Evolutionary conservation across 2,113 vertebrate genomes (phyloP), one percentile per base, ranked within the genome.

Genomic region (Pteruthius melanotis): DNA sequence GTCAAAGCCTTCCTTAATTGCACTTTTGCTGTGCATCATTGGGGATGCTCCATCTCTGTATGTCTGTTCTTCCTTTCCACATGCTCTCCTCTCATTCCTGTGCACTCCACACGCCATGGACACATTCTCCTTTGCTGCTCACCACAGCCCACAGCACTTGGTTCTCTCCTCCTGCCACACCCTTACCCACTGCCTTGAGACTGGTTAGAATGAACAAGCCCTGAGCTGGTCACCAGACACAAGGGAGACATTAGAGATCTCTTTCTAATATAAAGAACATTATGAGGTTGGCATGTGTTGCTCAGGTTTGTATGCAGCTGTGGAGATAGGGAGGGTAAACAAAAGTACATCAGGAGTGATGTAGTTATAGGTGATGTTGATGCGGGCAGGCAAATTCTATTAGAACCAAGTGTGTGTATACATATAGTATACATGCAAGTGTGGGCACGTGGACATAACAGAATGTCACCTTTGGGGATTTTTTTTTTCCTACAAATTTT

Each of bases 221-320:
- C 71, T 54, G n/a, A 57, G 45, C 12, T 3, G 23, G 26, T 42
- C 45, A 60, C 39, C 16, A 91, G 77, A 23, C 1, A 1, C 33
- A 56, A 61, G 8, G 1, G 2, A 80, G 40, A 40, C 10, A 28
- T 19, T 7, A 61, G 22, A 77, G 65, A 83, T 61, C 4, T 14
- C 28, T 21, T 44, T 18, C 33, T 26, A 65, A 69, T 11, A 39
- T 3, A 26, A 52, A 80, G 44, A 16, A 30, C 16, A 15, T 9
- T 18, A 56, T 12, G 31, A 70, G 8, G 44, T 1, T 35, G n/a
- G 31, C 0, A 0, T 6, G 9, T 2, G 2, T 15, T 60, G 37
- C 24, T 87, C 42, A 35, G 50, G 13, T 39, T 39, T 53, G 56
- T 8, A 33, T 0, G 4, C 26, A 56, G 2, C 6, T 13, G 10